phyloP scores from a whole-genome alignment of 2,797 vertebrate genomes.

The Holocentrus rufus region DNA sequence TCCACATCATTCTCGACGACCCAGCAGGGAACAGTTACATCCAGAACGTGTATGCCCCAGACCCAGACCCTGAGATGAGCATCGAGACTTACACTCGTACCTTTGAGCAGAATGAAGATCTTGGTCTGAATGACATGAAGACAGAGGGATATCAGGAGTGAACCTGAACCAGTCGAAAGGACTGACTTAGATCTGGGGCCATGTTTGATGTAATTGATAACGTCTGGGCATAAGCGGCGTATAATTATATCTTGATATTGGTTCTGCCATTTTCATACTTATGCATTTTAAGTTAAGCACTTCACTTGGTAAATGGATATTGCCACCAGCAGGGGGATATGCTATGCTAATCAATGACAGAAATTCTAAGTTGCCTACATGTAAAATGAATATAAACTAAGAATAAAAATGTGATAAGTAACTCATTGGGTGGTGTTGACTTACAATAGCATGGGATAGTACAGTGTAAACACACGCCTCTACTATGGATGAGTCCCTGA shows the following conservation, averaged over 20 bases:
- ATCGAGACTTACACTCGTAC: slow-evolving; percentile 86
- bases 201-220: not conserved
- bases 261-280: slow-evolving; percentile 24
- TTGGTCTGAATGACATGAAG: slow-evolving; percentile 96
- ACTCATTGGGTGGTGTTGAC: not conserved
- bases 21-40: slow-evolving; percentile 96
- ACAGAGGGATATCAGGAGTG: slow-evolving; percentile 87
- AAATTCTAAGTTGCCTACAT: slow-evolving; percentile 50
- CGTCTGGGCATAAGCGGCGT: not conserved
- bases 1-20: slow-evolving; percentile 89
- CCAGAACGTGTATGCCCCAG: slow-evolving; percentile 95
- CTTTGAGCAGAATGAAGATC: slow-evolving; percentile 93
- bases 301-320: slow-evolving; percentile 17
- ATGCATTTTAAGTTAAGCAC: slow-evolving; percentile 42
- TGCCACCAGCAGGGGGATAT: not conserved
- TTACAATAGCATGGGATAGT: not conserved
- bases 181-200: slow-evolving; percentile 10
- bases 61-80: slow-evolving; percentile 90
- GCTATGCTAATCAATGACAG: not conserved
- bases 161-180: slow-evolving; percentile 7
- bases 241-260: slow-evolving; percentile 17
- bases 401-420: not conserved
- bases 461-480: not conserved
- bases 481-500: not conserved
- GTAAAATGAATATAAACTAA: slow-evolving; percentile 3